Evolutionary conservation across 2,888 invertebrate genomes (phyloP).

Genomic region (Meta bourneti): DNA sequence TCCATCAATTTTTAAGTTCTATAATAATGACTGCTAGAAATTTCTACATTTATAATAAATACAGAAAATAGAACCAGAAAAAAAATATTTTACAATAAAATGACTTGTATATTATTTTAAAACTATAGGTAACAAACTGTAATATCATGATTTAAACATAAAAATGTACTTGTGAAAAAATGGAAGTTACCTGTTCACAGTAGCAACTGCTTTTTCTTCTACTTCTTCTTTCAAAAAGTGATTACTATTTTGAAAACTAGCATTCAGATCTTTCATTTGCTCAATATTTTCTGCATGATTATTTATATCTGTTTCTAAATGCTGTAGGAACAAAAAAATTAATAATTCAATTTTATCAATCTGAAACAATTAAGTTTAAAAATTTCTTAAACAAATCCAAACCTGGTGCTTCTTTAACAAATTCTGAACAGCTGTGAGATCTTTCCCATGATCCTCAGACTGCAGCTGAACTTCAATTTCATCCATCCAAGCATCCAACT

Average conservation of each 20-base stretch:
- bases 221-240: constrained; percentile 96
- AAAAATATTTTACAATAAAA: neutral
- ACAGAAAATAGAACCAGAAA: too few species aligned
- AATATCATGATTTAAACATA: neutral
- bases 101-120: neutral
- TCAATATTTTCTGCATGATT: constrained; percentile 90
- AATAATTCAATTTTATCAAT: neutral
- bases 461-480: constrained; percentile 89
- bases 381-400: neutral
- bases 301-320: constrained; percentile 92
- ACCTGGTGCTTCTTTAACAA: constrained; percentile 84
- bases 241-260: constrained; percentile 88
- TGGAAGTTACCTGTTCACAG: constrained; percentile 83
- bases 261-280: constrained; percentile 85
- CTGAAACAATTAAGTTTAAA: neutral
- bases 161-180: neutral
- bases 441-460: constrained; percentile 91
- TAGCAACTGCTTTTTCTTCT: constrained; percentile 86
- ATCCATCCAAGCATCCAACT: constrained; percentile 95
- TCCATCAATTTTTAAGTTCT: too few species aligned
- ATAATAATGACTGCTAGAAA: too few species aligned
- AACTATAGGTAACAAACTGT: neutral
- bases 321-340: constrained; percentile 78
- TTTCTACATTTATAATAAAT: too few species aligned
- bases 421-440: constrained; percentile 91